These are phyloP conservation scores for Acrobasis repandana DNA, from an alignment of 2,888 invertebrate species.

Conservation along the genomic window DNA sequence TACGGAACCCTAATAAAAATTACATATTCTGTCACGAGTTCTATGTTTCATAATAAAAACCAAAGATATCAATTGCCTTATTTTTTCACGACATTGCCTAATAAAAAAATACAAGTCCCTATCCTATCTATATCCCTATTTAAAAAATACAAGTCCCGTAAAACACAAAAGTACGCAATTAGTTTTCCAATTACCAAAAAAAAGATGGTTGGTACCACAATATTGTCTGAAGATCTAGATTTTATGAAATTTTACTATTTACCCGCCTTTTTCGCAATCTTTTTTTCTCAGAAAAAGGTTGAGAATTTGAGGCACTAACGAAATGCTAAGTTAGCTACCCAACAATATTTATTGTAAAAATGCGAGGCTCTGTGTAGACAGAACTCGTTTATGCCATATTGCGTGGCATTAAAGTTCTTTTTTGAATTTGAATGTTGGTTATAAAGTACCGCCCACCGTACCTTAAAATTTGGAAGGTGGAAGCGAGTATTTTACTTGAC, in stretches of 20 bases:
- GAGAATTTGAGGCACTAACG: constrained; percentile 26
- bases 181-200: constrained; percentile 1
- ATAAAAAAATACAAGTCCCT: no score
- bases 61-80: no score
- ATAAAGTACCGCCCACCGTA: neutral
- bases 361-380: constrained; percentile 27
- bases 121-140: no score
- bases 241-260: neutral
- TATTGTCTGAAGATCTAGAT: neutral
- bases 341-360: constrained; percentile 51
- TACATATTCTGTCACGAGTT: no score
- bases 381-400: constrained; percentile 38
- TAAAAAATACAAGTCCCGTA: neutral
- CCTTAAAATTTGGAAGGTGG: constrained; percentile 48
- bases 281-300: constrained; percentile 27
- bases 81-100: no score
- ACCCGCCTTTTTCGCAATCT: constrained; percentile 1
- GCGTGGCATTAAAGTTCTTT: neutral
- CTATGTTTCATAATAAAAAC: no score
- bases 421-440: neutral
- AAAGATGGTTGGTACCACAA: neutral
- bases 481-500: constrained; percentile 52
- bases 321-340: constrained; percentile 45
- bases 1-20: no score
- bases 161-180: neutral